These are phyloP conservation scores for Poeciliopsis retropinna DNA, from an alignment of 2,113 vertebrate species.

Conservation along the genomic window DNA sequence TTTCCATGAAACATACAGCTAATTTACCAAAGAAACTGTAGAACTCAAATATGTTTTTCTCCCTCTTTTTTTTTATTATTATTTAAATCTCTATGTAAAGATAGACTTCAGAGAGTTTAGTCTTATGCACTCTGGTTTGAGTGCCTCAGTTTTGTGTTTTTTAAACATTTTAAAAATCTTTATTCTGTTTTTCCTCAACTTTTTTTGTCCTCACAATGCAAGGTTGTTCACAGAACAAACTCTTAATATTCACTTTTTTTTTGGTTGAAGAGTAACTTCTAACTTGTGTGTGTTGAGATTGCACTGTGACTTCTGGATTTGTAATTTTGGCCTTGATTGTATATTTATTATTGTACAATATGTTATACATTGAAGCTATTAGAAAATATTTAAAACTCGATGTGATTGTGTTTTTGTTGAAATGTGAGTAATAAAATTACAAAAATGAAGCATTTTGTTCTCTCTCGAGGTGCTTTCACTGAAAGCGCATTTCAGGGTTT, in stretches of 20 bases:
- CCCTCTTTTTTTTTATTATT: background rate
- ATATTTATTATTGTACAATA: slow-evolving; percentile 34
- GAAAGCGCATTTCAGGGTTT: no score
- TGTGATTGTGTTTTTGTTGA: background rate
- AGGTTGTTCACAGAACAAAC: slow-evolving; percentile 7
- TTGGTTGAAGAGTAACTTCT: slow-evolving; percentile 13
- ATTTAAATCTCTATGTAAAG: background rate
- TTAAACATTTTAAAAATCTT: background rate
- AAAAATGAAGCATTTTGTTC: slow-evolving; percentile 2
- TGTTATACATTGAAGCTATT: slow-evolving; percentile 1
- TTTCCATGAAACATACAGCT: slow-evolving; percentile 75
- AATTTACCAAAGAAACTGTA: slow-evolving; percentile 71
- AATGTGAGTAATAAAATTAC: slow-evolving; percentile 51
- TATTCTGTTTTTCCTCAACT: background rate
- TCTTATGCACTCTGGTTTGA: slow-evolving; percentile 7
- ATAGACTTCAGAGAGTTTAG: background rate
- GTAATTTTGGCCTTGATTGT: slow-evolving; percentile 54
- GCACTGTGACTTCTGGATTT: slow-evolving; percentile 33
- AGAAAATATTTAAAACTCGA: slow-evolving; percentile 10
- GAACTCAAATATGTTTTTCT: slow-evolving; percentile 10
- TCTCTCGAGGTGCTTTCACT: background rate
- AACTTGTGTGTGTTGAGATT: slow-evolving; percentile 19
- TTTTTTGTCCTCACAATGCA: slow-evolving; percentile 31
- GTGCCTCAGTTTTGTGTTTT: slow-evolving; percentile 5
- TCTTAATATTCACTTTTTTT: slow-evolving; percentile 1